phyloP scores from a whole-genome alignment of 2,888 invertebrate species.

The Drosophila incognita region DNA sequence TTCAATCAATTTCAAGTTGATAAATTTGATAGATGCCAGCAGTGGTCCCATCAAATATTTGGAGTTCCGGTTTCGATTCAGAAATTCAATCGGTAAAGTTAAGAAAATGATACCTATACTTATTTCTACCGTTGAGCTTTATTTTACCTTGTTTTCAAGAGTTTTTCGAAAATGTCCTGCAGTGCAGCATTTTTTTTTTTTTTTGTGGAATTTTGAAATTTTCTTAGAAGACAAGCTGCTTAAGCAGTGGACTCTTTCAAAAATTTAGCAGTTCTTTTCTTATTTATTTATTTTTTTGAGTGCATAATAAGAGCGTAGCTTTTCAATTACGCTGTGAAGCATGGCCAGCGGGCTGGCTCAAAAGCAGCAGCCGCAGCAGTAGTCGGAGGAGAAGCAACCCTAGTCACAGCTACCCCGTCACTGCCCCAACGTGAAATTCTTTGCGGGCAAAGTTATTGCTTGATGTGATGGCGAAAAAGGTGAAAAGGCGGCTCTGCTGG shows the following conservation, averaged over 20 bases:
- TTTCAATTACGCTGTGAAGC: slow-evolving; percentile 73
- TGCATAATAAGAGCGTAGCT: slow-evolving; percentile 35
- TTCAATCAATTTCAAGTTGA: too few species aligned
- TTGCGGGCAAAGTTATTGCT: slow-evolving; percentile 69
- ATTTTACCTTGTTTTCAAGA: neutral
- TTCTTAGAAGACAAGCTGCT: neutral
- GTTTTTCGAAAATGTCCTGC: neutral
- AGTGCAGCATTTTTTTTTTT: too few species aligned
- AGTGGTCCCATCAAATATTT: neutral
- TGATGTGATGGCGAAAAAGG: slow-evolving; percentile 47
- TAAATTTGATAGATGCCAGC: neutral
- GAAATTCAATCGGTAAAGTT: neutral
- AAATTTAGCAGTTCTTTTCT: neutral
- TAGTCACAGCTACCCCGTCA: neutral
- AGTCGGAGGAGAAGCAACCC: slow-evolving; percentile 2
- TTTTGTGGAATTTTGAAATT: neutral
- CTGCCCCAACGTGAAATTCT: slow-evolving; percentile 1
- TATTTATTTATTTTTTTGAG: neutral
- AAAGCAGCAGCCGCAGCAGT: neutral
- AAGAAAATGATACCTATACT: neutral
- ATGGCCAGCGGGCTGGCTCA: slow-evolving; percentile 64
- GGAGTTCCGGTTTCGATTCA: neutral
- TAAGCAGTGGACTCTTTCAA: neutral
- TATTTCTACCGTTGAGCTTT: neutral
- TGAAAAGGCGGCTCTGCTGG: slow-evolving; percentile 51